phyloP scores from a whole-genome alignment of 2,113 vertebrate genomes.

The Synodontis membranacea region DNA sequence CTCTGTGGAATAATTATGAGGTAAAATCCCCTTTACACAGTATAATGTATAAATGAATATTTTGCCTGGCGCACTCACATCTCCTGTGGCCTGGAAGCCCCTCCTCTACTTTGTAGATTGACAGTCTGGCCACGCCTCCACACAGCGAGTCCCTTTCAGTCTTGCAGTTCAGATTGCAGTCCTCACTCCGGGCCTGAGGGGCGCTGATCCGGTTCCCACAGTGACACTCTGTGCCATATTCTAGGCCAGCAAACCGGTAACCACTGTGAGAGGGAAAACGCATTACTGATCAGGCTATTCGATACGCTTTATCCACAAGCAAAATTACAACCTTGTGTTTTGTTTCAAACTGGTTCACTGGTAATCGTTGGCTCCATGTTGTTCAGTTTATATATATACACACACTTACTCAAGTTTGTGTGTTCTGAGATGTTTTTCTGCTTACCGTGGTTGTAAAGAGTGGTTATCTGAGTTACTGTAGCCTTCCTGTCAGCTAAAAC shows the following conservation, averaged over 20 bases:
- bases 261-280: slow-evolving; percentile 72
- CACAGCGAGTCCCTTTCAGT: slow-evolving; percentile 83
- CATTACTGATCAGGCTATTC: background rate
- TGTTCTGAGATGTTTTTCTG: background rate
- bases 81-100: slow-evolving; percentile 69
- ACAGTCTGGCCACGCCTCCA: slow-evolving; percentile 85
- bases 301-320: background rate
- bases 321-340: background rate
- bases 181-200: slow-evolving; percentile 67
- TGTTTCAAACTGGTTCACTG: background rate
- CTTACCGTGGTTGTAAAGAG: background rate
- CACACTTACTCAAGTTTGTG: background rate
- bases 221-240: slow-evolving; percentile 89
- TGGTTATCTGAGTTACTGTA: background rate
- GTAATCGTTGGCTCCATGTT: background rate
- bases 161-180: slow-evolving; percentile 86
- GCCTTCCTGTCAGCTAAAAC: background rate
- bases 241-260: slow-evolving; percentile 86
- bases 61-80: slow-evolving; percentile 75
- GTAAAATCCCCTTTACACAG: no score
- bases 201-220: slow-evolving; percentile 84
- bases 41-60: background rate
- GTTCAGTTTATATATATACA: no score
- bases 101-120: slow-evolving; percentile 84
- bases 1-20: background rate